Base-by-base conservation (phyloP, 2,797 vertebrate species). In the Microctenopoma lineatum region DNA sequence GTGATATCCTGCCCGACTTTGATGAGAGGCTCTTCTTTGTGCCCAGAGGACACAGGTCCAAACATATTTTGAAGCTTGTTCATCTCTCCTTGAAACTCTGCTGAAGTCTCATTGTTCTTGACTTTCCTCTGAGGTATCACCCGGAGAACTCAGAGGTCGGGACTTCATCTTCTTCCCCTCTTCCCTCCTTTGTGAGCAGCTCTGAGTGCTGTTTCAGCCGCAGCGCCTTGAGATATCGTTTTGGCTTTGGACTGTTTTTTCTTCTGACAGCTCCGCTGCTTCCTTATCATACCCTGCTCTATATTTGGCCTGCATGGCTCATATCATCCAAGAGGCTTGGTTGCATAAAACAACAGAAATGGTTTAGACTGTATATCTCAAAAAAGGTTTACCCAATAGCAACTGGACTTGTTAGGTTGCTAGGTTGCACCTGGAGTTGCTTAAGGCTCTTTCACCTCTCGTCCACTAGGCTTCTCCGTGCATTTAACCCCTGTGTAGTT, bases 231-330 rank as follows among this genome's bases (percentile, higher is more conserved):
- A 78, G 77, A 79, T 57, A 71, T 66, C 45, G 0, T 59, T 63
- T 46, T 74, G 77, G 60, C 56, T 12, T 21, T 0, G 47, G 59
- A 77, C 44, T 70, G 50, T 77, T 56, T 67, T 46, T 64, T 68
- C 65, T 82, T 62, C 66, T 41, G 68, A 82, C 76, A 78, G 71
- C 58, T 41, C 18, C 63, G 1, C 70, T 54, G 54, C 7, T 57
- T 55, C 78, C 70, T 56, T 29, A 45, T 70, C 62, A 42, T 42
- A 56, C 53, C 2, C n/a, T 4, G 5, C 36, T 70, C 77, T 83
- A 84, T 75, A 79, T 81, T 79, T 80, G 58, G 56, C 4, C 32
- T 1, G 48, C 7, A 14, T 13, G 46, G 44, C 60, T 71, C 39
- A 0, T 0, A n/a, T 45, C 61, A 2, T 53, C 16, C 46, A 7